phyloP scores from a whole-genome alignment of 2,113 vertebrate species.

The Dicrurus megarhynchus region DNA sequence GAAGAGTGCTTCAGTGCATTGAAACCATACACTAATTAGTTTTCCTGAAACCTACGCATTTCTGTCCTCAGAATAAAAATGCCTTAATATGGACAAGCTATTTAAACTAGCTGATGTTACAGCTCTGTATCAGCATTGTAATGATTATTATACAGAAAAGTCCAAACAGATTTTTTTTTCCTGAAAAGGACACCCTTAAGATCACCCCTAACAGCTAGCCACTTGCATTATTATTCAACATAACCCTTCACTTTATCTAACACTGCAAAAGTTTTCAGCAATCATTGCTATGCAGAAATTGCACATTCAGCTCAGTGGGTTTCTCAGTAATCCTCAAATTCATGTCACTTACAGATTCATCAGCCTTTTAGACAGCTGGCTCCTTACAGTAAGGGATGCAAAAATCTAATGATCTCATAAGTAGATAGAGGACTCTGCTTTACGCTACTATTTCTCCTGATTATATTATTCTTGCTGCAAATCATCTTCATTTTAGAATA shows the following conservation, averaged over 20 bases:
- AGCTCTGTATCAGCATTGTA: neutral
- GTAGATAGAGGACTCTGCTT: neutral
- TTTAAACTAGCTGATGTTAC: neutral
- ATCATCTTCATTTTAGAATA: neutral
- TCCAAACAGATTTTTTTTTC: neutral
- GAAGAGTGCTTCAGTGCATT: neutral
- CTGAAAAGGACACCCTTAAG: neutral
- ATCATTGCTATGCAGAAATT: neutral
- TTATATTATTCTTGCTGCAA: neutral
- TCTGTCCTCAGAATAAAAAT: neutral
- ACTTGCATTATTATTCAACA: neutral
- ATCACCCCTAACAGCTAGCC: neutral
- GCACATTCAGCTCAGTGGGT: neutral
- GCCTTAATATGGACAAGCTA: neutral
- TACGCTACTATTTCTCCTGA: neutral
- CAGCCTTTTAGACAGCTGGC: neutral
- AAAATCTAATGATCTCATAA: slow-evolving; percentile 21
- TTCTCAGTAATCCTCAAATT: slow-evolving; percentile 11
- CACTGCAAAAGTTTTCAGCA: neutral
- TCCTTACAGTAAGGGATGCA: neutral
- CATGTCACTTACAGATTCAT: neutral
- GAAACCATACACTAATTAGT: neutral
- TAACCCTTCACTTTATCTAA: neutral
- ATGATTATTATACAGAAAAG: neutral
- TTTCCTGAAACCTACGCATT: neutral